Conservation (phyloP, 2,113 vertebrate species). For the Coptodon rendalli region DNA sequence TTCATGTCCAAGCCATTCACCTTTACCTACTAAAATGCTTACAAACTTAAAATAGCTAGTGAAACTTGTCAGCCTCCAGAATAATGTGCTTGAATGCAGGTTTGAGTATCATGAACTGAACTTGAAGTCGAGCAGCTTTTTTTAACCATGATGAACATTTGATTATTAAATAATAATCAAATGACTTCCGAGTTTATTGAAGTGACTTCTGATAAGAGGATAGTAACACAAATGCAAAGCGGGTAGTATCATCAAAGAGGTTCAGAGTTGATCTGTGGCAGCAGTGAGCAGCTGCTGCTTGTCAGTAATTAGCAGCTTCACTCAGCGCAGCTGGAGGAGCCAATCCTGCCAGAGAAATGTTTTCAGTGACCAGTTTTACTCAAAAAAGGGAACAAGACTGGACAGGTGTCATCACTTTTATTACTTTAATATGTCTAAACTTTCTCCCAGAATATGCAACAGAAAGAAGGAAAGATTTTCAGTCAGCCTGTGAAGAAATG, state of each 20-base stretch:
- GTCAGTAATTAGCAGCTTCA: neutral
- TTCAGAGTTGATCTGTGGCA: neutral
- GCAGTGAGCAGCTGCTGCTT: neutral
- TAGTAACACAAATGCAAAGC: neutral
- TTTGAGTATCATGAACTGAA: neutral
- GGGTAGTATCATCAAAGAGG: neutral
- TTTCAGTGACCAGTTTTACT: neutral
- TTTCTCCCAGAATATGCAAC: neutral
- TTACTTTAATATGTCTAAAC: neutral
- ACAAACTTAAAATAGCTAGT: neutral
- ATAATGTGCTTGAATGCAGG: neutral
- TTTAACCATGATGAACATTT: neutral
- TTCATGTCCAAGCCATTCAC: neutral
- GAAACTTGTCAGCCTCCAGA: neutral
- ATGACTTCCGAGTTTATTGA: neutral
- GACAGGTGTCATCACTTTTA: neutral
- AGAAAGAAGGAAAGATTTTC: neutral
- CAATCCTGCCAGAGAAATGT: neutral
- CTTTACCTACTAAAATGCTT: neutral
- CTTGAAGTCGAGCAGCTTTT: neutral
- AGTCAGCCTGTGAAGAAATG: neutral
- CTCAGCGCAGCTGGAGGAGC: neutral
- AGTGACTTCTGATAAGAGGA: neutral
- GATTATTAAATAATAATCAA: neutral
- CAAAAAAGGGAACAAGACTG: neutral